Evolutionary conservation across 2,113 vertebrate species (phyloP), one percentile per base, ranked within the genome.

Genomic region (Speoplatyrhinus poulsoni): DNA sequence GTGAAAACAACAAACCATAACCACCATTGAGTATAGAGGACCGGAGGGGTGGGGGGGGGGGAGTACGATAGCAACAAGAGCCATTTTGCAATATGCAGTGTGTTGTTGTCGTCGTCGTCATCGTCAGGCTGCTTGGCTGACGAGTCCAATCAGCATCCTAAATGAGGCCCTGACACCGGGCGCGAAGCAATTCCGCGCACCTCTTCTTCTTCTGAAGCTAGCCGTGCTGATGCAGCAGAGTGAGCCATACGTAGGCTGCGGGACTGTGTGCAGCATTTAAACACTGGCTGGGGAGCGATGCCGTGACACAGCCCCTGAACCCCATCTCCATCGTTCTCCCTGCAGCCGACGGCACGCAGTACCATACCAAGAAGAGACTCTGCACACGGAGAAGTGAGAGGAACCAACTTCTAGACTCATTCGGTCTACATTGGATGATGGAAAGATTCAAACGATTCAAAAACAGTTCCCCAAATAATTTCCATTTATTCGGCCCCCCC

Each of bases 161-260:
- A 87, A 87, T 80, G 77, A 88, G 84, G 85, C 77, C 79, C 72
- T 81, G 79, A 89, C 80, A 85, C 76, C 17, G 12, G 72, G 67
- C 73, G 70, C 79, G 67, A 89, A 88, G 82, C 77, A 73, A 87
- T 89, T 88, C 63, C 65, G 67, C 58, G 63, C 36, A 6, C 59
- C 63, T 60, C 62, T n/a, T 16, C n/a, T 55, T 46, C 26, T 33
- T 60, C 33, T 41, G 53, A 26, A 60, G 19, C 58, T 84, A 73
- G 65, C 57, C 69, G 55, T 70, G 69, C 60, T 76, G 75, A 78
- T 79, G 53, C 46, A 81, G 67, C 16, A 60, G 80, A 84, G 82
- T 82, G 78, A 84, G 72, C 80, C 78, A 83, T 71, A 65, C 56
- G 62, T 75, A 62, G 41, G 65, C 62, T 61, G 67, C 26, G 60